phyloP scores from a whole-genome alignment of 2,113 vertebrate species.

The Tichodroma muraria region DNA sequence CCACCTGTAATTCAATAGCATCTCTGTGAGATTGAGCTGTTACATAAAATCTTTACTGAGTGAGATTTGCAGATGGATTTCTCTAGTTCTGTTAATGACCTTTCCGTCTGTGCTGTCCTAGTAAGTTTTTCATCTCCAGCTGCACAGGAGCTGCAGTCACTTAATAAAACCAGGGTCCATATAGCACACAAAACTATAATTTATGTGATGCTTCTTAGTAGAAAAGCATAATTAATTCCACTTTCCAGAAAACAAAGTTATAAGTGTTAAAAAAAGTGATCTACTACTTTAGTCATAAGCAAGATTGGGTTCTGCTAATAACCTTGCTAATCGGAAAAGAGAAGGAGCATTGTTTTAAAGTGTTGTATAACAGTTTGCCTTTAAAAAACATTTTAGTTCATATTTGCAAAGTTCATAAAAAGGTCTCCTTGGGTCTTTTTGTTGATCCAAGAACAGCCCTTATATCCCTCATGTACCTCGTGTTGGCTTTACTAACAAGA shows the following conservation, averaged over 20 bases:
- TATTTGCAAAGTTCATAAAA: neutral
- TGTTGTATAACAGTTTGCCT: neutral
- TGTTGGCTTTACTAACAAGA: neutral
- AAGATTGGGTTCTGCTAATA: neutral
- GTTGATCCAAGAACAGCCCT: neutral
- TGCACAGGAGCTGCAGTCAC: neutral
- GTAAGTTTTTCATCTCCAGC: neutral
- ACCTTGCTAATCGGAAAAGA: neutral
- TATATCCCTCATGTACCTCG: neutral
- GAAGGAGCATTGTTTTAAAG: neutral
- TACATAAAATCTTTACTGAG: conserved; percentile 20
- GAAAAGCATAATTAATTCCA: neutral
- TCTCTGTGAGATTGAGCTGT: conserved; percentile 2
- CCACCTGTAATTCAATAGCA: neutral
- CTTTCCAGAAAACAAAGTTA: neutral
- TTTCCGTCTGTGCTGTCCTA: neutral
- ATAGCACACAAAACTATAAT: neutral
- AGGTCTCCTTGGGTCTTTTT: neutral
- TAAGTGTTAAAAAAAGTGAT: neutral
- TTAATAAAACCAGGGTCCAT: neutral
- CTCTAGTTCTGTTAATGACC: neutral
- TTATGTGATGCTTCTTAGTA: neutral
- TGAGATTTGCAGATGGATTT: conserved; percentile 25
- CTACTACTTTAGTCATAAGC: neutral
- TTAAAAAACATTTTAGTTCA: neutral